Conservation (phyloP, 2,888 invertebrate species). For the Mimachlamys varia region DNA sequence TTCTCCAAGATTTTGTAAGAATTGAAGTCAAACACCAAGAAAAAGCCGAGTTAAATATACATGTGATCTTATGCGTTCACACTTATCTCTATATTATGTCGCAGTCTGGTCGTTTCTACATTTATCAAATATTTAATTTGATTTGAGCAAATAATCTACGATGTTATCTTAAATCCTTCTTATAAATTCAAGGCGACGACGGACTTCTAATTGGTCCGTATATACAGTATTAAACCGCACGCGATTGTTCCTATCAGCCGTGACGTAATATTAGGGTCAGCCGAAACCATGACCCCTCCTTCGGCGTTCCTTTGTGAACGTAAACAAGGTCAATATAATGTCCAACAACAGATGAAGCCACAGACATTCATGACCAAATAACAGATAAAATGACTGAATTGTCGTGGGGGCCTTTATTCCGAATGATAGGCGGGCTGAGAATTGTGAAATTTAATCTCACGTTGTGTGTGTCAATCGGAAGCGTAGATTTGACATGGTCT, state of each 20-base stretch:
- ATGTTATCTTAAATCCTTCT: constrained; percentile 31
- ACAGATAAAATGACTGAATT: constrained; percentile 27
- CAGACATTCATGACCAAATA: constrained; percentile 25
- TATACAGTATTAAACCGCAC: not conserved
- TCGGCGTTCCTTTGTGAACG: constrained; percentile 14
- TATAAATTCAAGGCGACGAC: not conserved
- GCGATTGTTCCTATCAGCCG: not conserved
- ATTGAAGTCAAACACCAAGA: not conserved
- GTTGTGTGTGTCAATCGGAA: not conserved
- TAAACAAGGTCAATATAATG: constrained; percentile 28
- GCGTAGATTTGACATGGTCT: constrained; percentile 14
- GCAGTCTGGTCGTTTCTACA: not conserved
- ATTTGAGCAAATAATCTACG: not conserved
- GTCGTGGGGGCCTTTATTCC: constrained; percentile 24
- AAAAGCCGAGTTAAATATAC: not conserved
- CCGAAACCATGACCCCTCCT: constrained; percentile 10
- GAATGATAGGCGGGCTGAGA: constrained; percentile 26
- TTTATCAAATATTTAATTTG: constrained; percentile 16
- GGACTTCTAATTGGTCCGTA: constrained; percentile 15
- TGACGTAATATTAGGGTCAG: constrained; percentile 28
- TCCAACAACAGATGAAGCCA: constrained; percentile 23
- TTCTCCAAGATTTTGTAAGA: not conserved
- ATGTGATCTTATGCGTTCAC: not conserved
- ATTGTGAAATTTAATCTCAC: constrained; percentile 6
- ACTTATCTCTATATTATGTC: not conserved